These are phyloP conservation scores for Meleagris gallopavo DNA, from an alignment of 2,113 vertebrate genomes.

Conservation along the genomic window DNA sequence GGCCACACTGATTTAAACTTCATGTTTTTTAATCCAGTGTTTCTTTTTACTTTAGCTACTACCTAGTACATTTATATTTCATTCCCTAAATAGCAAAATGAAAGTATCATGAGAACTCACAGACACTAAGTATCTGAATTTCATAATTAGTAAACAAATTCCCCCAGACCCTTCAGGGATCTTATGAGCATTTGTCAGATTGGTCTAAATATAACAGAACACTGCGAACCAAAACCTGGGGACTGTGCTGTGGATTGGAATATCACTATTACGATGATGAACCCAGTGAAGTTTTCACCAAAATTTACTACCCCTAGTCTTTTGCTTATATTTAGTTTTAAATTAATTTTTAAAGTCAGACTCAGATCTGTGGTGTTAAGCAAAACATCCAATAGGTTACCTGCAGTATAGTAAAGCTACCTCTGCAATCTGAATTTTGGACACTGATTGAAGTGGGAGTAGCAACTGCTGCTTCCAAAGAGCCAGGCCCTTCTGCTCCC, in stretches of 20 bases:
- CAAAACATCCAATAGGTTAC: neutral
- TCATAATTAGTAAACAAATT: neutral
- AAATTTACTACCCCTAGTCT: neutral
- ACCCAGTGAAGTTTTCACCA: neutral
- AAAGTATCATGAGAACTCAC: neutral
- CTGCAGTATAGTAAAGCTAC: neutral
- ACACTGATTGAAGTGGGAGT: neutral
- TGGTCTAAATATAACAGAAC: neutral
- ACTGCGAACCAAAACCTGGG: neutral
- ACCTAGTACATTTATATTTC: neutral
- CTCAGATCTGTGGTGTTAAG: neutral
- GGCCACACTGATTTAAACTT: neutral
- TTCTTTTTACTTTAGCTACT: neutral
- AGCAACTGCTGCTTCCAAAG: neutral
- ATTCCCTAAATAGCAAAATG: neutral
- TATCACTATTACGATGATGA: fast-evolving
- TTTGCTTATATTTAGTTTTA: neutral
- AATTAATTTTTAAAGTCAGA: neutral
- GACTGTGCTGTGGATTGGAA: neutral
- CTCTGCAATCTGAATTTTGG: neutral
- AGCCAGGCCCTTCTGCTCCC: neutral
- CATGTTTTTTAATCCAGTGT: neutral
- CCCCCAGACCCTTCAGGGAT: neutral
- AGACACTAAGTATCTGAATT: neutral
- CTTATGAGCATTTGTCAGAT: neutral